Evolutionary conservation across 2,113 vertebrate species (phyloP), one percentile per base, ranked within the genome.

Genomic region (Chionomys nivalis): DNA sequence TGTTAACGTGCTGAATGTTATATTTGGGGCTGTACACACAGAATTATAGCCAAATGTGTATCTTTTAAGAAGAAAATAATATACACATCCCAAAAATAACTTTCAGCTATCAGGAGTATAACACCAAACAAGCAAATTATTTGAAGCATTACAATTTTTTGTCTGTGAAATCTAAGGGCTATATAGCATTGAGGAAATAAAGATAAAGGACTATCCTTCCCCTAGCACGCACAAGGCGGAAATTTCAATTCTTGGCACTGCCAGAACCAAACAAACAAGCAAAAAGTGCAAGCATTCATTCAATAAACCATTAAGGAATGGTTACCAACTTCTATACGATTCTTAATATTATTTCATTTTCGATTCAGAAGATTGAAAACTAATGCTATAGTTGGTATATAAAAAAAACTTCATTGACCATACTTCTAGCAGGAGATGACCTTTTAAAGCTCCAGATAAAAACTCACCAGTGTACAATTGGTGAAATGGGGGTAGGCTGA

Each of bases 91-190:
- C 76, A 89, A 93, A 97, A 58, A 65, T 63, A 96, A 70, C 72
- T 42, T 85, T 90, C 90, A 31, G 85, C 16, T 87, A 75, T 81
- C 26, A 93, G 33, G 95, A 92, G n/a, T 90, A 3, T 55, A 90
- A 90, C 0, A 89, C 63, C 82, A 92, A 96, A 96, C 66, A 26
- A 95, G 94, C 85, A 3, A 19, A 98, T 94, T 92, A 98, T 94
- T 94, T 97, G 97, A 97, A 97, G 94, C 66, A 49, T 82, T 87
- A 92, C 72, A 89, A 93, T 90, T 75, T 93, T 86, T 52, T 73
- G 19, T 89, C 92, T 96, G 55, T 88, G 58, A 93, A 95, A 95
- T 61, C 33, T 68, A 94, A 87, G 97, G 44, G 42, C 49, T 70
- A 68, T 70, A 68, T 47, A 76, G 47, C 31, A 90, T 2, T 75